Conservation (phyloP, 2,797 vertebrate genomes). For the Pachyuromys duprasi region DNA sequence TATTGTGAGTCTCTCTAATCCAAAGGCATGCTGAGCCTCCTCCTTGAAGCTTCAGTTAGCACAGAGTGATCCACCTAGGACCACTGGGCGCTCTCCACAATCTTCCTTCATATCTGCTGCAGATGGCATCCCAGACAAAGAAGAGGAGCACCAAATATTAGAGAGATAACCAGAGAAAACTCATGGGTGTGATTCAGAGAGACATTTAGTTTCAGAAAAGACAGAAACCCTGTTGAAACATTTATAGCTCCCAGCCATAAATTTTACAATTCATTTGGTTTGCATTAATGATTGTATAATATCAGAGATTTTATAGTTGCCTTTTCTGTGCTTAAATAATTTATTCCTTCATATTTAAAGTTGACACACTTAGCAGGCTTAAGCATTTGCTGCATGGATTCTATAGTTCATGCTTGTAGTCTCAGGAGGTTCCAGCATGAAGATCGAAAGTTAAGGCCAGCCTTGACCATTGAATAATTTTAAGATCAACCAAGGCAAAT, state of each 20-base stretch:
- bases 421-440: neutral
- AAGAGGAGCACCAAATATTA: neutral
- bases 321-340: neutral
- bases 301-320: neutral
- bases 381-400: neutral
- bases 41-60: neutral
- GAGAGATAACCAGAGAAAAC: neutral
- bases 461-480: neutral
- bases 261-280: neutral
- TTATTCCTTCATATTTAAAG: conserved; percentile 35
- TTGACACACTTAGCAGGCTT: neutral
- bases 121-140: neutral
- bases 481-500: neutral
- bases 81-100: neutral
- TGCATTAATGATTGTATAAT: neutral
- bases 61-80: neutral
- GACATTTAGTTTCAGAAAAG: neutral
- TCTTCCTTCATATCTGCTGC: neutral
- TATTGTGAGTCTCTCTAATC: neutral
- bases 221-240: neutral
- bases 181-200: neutral
- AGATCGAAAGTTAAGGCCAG: neutral
- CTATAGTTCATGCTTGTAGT: neutral
- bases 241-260: neutral
- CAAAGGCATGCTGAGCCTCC: neutral